A percentile compares a stretch with the other conserved stretches of the same genome.
phyloP scores from a whole-genome alignment of 2,797 vertebrate genomes.

The Apogon talboti region DNA sequence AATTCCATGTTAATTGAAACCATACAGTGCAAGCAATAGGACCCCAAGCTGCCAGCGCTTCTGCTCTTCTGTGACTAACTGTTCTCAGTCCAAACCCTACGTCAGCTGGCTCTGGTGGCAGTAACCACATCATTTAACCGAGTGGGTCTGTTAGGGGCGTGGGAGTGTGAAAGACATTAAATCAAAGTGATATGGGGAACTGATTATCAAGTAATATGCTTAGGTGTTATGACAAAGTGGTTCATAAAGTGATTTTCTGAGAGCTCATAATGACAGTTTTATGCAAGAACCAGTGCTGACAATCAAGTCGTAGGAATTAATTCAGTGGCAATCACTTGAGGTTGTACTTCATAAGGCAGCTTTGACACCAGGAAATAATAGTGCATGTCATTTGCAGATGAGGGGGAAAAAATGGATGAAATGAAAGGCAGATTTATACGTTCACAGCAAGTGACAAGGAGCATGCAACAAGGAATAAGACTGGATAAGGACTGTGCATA shows the following conservation, averaged over 20 bases:
- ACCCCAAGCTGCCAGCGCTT: conserved; percentile 34
- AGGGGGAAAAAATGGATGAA: too few relatives aligned
- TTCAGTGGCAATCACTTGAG: conserved; percentile 44
- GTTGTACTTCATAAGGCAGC: conserved; percentile 16
- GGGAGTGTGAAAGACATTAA: conserved; percentile 62
- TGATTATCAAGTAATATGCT: conserved; percentile 60
- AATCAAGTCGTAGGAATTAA: conserved; percentile 27
- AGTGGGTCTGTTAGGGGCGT: conserved; percentile 60
- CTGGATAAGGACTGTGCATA: neutral
- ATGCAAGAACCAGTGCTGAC: conserved; percentile 33
- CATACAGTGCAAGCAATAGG: conserved; percentile 41
- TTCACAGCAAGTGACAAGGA: conserved; percentile 2
- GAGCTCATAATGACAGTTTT: conserved; percentile 37
- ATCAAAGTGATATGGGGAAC: conserved; percentile 62
- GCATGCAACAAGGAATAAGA: neutral
- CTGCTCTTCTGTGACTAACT: conserved; percentile 58
- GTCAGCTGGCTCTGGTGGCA: conserved; percentile 63
- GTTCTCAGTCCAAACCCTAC: conserved; percentile 58
- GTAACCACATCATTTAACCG: conserved; percentile 58
- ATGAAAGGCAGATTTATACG: neutral
- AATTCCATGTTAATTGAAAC: conserved; percentile 45
- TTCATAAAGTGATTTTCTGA: conserved; percentile 24
- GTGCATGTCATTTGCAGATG: neutral
- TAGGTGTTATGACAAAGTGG: conserved; percentile 44
- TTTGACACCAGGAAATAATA: neutral